Conservation (phyloP, 1,140 invertebrate species). For the Gryon sp. region DNA sequence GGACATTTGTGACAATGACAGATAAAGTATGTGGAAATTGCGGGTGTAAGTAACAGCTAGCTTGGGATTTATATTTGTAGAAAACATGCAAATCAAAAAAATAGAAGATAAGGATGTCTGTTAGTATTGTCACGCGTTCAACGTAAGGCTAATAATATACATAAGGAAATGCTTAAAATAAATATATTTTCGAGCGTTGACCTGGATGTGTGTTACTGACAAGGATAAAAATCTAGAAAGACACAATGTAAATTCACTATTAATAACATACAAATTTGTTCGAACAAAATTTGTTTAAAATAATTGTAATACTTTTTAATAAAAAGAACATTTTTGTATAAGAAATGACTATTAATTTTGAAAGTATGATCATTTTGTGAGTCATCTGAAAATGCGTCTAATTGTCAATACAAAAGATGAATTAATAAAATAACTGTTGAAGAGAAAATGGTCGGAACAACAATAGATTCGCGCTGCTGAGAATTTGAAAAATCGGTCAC, state of each 20-base stretch:
- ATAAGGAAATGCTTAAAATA: conserved; percentile 64
- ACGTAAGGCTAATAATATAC: conserved; percentile 62
- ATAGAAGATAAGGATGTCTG: conserved; percentile 20
- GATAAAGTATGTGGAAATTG: too few species aligned
- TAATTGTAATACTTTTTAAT: too few species aligned
- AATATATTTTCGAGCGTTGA: conserved; percentile 62
- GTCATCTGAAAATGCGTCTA: too few species aligned
- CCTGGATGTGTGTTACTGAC: conserved; percentile 49
- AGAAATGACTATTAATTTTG: too few species aligned
- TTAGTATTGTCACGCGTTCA: conserved; percentile 54
- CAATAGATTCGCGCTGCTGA: conserved; percentile 7
- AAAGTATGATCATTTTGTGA: neutral
- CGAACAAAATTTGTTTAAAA: too few species aligned
- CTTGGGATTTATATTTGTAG: conserved; percentile 18
- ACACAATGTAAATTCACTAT: neutral
- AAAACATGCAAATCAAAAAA: conserved; percentile 11
- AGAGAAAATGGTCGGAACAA: neutral
- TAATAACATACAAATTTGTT: too few species aligned
- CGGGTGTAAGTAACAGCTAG: too few species aligned
- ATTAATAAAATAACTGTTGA: neutral
- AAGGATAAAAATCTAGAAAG: conserved; percentile 16
- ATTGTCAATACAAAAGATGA: conserved; percentile 13
- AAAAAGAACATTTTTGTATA: too few species aligned
- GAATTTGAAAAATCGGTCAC: conserved; percentile 47
- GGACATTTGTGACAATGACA: too few species aligned